Evolutionary conservation across 92 coral and sea anemone species (phyloP), one percentile per base, ranked within the genome.

Genomic region (Palythoa grandiflora): DNA sequence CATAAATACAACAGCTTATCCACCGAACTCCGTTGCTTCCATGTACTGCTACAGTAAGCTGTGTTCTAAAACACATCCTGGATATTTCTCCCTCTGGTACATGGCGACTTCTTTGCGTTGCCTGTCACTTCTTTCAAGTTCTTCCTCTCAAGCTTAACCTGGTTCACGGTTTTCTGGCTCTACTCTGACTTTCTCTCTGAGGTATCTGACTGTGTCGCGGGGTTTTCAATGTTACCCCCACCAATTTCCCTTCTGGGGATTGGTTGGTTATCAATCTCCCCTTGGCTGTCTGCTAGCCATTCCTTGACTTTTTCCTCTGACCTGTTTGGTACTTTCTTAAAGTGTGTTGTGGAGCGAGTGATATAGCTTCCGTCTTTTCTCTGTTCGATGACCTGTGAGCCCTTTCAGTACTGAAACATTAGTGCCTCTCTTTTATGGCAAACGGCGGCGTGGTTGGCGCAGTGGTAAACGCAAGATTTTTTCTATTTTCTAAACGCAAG

Each of bases 71-170:
- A 28, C 28, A 28, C 28, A 28, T 28, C 28, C 28, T 28, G 28
- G 28, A 28, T 28, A 28, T 28, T 28, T 28, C 28, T 28, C 28
- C 28, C 28, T 28, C 28, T 0, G 28, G 28, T 28, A 28, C 28
- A 28, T 28, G 28, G 28, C 28, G 28, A 28, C 28, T 28, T 76
- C 89, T 76, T 86, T 87, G 72, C 79, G 85, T 83, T 77, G 84
- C 78, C 84, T 78, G 84, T 71, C 85, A 47, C 85, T 87, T 68
- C 85, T 77, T 76, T 78, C 77, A 51, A 3, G 85, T 78, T 76
- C 85, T 77, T 79, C 79, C 63, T 79, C 86, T 9, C 63, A 13
- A 38, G 54, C 86, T 36, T 37, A 50, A 71, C 75, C 75, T 71
- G 75, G 75, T 38, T 71, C 75, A 71, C 75, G 75, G 75, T 71